A percentile compares a stretch with the other conserved stretches of the same genome.
Conservation (phyloP, 2,888 invertebrate genomes). For the Agrochola lychnidis region DNA sequence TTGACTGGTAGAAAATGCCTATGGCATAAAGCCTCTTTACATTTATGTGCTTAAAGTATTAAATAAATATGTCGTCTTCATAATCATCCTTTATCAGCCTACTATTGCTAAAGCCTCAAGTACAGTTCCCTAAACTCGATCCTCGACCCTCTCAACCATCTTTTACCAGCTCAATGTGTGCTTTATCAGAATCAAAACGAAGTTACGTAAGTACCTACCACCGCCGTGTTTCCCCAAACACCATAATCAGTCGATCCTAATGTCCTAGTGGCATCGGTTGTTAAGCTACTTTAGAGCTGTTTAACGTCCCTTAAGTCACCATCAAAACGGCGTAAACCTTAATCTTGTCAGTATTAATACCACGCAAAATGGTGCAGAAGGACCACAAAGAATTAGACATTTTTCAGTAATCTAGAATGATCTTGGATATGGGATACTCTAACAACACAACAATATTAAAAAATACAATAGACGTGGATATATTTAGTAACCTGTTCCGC, state of each 20-base stretch:
- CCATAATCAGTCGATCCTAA: constrained; percentile 46
- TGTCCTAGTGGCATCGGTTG: constrained; percentile 34
- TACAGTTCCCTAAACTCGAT: background rate
- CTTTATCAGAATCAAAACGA: constrained; percentile 21
- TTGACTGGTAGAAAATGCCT: too few relatives aligned
- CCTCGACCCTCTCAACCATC: too few relatives aligned
- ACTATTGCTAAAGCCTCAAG: background rate
- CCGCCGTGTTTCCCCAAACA: background rate
- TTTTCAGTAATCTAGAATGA: background rate
- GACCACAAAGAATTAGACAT: background rate
- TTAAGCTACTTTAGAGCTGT: constrained; percentile 49
- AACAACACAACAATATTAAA: too few relatives aligned
- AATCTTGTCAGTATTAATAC: constrained; percentile 53
- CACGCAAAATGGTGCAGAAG: constrained; percentile 21
- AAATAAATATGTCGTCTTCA: background rate
- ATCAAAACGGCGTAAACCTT: constrained; percentile 62
- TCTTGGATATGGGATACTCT: background rate
- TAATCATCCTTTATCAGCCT: too few relatives aligned
- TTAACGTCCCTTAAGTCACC: constrained; percentile 50
- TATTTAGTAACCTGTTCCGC: too few relatives aligned
- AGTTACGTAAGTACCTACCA: background rate
- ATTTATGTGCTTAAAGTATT: too few relatives aligned
- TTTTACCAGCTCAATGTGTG: background rate
- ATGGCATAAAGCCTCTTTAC: too few relatives aligned
- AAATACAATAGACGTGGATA: too few relatives aligned